Evolutionary conservation across 2,888 invertebrate species (phyloP).

Genomic region (Tenthredo notha): DNA sequence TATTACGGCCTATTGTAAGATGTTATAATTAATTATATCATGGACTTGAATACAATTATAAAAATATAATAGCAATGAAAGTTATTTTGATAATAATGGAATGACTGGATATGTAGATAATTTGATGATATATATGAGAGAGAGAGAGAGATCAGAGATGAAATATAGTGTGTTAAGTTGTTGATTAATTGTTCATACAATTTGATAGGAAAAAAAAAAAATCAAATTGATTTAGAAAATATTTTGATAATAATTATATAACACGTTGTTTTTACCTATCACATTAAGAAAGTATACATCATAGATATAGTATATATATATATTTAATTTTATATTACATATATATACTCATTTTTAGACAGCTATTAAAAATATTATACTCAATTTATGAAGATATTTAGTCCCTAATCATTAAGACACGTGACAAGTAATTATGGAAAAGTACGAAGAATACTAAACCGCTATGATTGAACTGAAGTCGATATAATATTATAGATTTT

Average conservation of each 20-base stretch:
- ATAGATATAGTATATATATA: too few species aligned
- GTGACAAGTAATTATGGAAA: not conserved
- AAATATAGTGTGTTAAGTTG: not conserved
- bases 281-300: not conserved
- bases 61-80: not conserved
- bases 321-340: not conserved
- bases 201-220: too few species aligned
- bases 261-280: not conserved
- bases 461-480: not conserved
- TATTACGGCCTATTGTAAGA: not conserved
- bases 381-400: not conserved
- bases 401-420: not conserved
- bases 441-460: not conserved
- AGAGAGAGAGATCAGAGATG: not conserved
- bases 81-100: not conserved
- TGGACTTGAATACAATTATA: constrained; percentile 3
- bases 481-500: not conserved
- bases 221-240: not conserved
- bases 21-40: not conserved
- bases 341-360: not conserved
- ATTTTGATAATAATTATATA: not conserved
- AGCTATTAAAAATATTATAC: not conserved
- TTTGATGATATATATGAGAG: not conserved
- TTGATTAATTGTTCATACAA: not conserved
- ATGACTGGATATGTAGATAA: not conserved